These are phyloP conservation scores for Halesus radiatus DNA, from an alignment of 1,140 invertebrate species.

Conservation along the genomic window DNA sequence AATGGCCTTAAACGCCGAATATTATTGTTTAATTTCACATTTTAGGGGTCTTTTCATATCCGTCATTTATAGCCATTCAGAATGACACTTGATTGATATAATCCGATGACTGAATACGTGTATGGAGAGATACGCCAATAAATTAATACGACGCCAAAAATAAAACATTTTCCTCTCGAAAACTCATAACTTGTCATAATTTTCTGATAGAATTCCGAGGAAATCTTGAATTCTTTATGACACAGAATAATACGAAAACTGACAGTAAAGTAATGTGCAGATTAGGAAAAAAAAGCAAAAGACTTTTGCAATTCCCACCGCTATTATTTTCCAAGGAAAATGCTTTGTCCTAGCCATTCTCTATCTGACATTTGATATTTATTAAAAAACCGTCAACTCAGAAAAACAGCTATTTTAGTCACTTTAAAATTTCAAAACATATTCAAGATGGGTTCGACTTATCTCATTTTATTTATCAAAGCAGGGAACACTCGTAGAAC, in stretches of 20 bases:
- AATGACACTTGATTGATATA: too few species aligned
- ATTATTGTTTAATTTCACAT: too few species aligned
- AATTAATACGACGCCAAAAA: background rate
- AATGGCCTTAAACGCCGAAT: too few species aligned
- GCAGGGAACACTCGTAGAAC: too few species aligned
- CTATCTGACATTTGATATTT: conserved; percentile 19
- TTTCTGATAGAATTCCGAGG: conserved; percentile 1
- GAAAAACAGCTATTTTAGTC: too few species aligned
- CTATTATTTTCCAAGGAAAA: conserved; percentile 22
- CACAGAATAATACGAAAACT: conserved; percentile 27
- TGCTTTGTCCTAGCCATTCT: conserved; percentile 10
- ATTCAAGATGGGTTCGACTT: too few species aligned
- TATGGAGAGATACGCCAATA: background rate
- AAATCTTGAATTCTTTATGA: conserved; percentile 25
- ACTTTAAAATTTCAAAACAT: too few species aligned
- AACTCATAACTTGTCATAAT: background rate
- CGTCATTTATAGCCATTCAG: too few species aligned
- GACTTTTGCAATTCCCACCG: conserved; percentile 9
- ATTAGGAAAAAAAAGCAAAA: conserved; percentile 26
- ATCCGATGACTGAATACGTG: background rate
- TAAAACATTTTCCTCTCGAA: background rate
- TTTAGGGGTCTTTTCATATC: too few species aligned
- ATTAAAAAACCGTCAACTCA: background rate
- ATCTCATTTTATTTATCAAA: too few species aligned
- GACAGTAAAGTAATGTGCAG: conserved; percentile 30